Percentiles rank a stretch among this genome's conserved stretches.
Evolutionary conservation across 35 echinoderm and acorn worm species (phyloP).

Genomic region (Lytechinus pictus): DNA sequence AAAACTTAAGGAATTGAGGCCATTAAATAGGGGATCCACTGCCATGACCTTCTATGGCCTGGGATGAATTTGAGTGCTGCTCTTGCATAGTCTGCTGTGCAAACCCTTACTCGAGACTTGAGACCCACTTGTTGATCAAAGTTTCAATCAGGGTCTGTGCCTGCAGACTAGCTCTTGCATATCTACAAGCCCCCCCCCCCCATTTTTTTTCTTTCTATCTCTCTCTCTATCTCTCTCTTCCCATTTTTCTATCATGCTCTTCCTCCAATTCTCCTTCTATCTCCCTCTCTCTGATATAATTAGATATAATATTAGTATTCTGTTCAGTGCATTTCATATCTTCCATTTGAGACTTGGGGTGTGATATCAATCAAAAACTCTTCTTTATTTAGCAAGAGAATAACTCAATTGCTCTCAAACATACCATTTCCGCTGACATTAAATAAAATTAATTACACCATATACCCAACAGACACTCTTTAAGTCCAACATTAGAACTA

Average conservation of each 20-base stretch:
- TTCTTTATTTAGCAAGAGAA: not conserved
- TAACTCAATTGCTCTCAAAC: slow-evolving; percentile 2
- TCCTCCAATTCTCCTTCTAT: not conserved
- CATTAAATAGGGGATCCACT: no score
- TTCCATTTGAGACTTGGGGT: not conserved
- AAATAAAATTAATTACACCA: slow-evolving; percentile 7
- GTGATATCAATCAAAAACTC: not conserved
- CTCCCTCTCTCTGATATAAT: not conserved
- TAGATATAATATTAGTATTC: not conserved
- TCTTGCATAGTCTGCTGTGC: no score
- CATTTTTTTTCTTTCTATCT: not conserved
- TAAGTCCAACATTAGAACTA: not conserved
- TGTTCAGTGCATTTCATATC: not conserved
- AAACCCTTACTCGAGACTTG: no score
- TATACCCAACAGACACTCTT: not conserved
- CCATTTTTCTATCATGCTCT: not conserved
- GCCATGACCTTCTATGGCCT: no score
- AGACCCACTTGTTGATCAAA: no score
- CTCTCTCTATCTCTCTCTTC: not conserved
- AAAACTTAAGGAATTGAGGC: no score
- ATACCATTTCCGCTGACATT: not conserved
- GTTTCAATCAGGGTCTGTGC: no score
- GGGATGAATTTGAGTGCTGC: no score
- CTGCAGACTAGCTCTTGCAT: no score
- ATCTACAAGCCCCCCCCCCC: no score